These are phyloP conservation scores for Parapristionchus giblindavisi DNA, from an alignment of 2,888 invertebrate species.

Conservation along the genomic window DNA sequence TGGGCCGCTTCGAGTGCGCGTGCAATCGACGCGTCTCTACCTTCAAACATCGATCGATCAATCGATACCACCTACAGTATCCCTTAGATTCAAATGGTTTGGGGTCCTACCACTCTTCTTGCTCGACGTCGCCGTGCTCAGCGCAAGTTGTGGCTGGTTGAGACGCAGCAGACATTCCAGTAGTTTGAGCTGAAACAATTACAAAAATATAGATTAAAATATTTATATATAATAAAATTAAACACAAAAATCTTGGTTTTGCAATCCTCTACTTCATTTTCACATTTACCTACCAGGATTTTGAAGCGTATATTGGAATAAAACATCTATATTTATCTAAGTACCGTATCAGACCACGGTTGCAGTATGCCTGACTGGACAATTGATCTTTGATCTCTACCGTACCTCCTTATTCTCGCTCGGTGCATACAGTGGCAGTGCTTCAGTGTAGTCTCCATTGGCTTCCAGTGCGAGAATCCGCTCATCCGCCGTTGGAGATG, in stretches of 20 bases:
- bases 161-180: constrained; percentile 32
- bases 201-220: neutral
- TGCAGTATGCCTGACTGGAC: too few species aligned
- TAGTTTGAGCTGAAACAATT: constrained; percentile 28
- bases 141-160: constrained; percentile 36
- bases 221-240: too few species aligned
- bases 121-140: constrained; percentile 25
- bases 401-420: constrained; percentile 42
- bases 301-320: too few species aligned
- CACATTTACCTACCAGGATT: too few species aligned
- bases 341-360: too few species aligned
- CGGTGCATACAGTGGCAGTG: constrained; percentile 41
- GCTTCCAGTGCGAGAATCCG: constrained; percentile 46
- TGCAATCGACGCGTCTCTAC: neutral
- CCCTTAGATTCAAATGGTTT: neutral
- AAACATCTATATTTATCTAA: too few species aligned
- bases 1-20: constrained; percentile 68
- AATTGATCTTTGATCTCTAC: too few species aligned
- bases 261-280: too few species aligned
- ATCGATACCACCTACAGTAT: neutral
- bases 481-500: constrained; percentile 39
- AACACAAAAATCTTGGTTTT: too few species aligned
- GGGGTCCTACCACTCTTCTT: neutral
- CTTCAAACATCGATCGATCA: too few species aligned
- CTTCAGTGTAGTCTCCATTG: constrained; percentile 46